phyloP scores from a whole-genome alignment of 2,113 vertebrate genomes.

The Elephantulus edwardii region DNA sequence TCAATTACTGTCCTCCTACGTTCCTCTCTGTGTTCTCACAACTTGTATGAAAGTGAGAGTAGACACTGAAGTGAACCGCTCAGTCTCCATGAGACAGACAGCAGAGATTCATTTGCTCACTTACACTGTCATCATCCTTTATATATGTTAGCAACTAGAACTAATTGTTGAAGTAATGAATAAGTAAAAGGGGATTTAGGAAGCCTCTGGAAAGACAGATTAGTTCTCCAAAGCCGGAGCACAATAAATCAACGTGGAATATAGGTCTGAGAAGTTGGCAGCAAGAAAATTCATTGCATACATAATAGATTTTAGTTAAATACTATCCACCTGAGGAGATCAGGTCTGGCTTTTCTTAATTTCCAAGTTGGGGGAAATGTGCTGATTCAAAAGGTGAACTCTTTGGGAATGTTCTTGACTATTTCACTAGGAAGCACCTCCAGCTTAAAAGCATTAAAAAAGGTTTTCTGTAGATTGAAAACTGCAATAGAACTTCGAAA shows the following conservation, averaged over 20 bases:
- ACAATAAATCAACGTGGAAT: slow-evolving; percentile 67
- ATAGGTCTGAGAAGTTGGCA: slow-evolving; percentile 38
- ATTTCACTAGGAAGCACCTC: slow-evolving; percentile 50
- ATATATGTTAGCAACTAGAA: slow-evolving; percentile 63
- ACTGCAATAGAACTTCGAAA: too few relatives aligned
- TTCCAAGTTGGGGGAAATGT: slow-evolving; percentile 19
- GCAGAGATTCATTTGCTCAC: slow-evolving; percentile 44
- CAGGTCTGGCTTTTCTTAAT: slow-evolving; percentile 45
- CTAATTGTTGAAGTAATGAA: slow-evolving; percentile 70
- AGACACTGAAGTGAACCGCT: neutral
- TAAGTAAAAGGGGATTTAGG: slow-evolving; percentile 65
- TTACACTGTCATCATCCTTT: slow-evolving; percentile 39
- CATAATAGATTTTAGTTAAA: slow-evolving; percentile 62
- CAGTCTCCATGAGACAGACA: slow-evolving; percentile 14
- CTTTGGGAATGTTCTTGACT: slow-evolving; percentile 22
- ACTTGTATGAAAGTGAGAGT: neutral
- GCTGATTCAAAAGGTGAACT: slow-evolving; percentile 18
- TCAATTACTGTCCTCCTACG: neutral
- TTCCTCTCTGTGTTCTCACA: neutral
- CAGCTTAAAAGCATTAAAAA: slow-evolving; percentile 8
- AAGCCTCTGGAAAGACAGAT: slow-evolving; percentile 60
- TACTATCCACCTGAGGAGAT: slow-evolving; percentile 39
- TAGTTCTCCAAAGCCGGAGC: slow-evolving; percentile 46
- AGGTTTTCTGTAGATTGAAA: neutral
- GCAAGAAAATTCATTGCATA: slow-evolving; percentile 51